These are phyloP conservation scores for Troides aeacus DNA, from an alignment of 2,888 invertebrate genomes.

Conservation along the genomic window DNA sequence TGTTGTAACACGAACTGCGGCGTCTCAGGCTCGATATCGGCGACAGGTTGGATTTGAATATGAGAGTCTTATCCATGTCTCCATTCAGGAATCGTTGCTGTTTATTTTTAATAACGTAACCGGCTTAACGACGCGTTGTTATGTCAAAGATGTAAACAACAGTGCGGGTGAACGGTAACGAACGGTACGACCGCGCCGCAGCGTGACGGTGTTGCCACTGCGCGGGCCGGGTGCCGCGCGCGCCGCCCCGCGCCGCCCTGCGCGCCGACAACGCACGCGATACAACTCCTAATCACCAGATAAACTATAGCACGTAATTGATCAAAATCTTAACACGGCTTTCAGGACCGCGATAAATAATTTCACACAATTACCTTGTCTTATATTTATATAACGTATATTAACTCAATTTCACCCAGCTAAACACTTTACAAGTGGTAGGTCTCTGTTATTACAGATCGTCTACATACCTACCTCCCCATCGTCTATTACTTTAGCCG, in stretches of 20 bases:
- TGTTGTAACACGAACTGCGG: constrained; percentile 77
- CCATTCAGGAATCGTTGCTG: constrained; percentile 58
- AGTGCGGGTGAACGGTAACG: constrained; percentile 47
- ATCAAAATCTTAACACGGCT: constrained; percentile 5
- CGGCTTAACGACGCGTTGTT: constrained; percentile 37
- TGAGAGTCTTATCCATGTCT: constrained; percentile 75
- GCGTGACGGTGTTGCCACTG: constrained; percentile 74
- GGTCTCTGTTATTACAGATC: too few relatives aligned
- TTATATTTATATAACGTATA: not conserved
- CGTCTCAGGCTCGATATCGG: constrained; percentile 76
- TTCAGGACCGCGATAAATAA: not conserved
- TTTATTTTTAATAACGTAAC: constrained; percentile 34
- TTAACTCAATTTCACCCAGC: not conserved
- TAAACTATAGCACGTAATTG: constrained; percentile 49
- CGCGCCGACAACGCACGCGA: constrained; percentile 35
- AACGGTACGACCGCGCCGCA: constrained; percentile 59
- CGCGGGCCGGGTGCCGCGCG: constrained; percentile 51
- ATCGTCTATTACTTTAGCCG: too few relatives aligned
- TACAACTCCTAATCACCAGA: constrained; percentile 32
- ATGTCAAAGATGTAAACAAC: constrained; percentile 76
- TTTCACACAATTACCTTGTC: not conserved
- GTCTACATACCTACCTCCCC: too few relatives aligned
- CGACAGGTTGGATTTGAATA: constrained; percentile 74
- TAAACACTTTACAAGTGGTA: too few relatives aligned
- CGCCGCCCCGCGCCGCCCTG: constrained; percentile 36